Conservation (phyloP, 2,113 vertebrate genomes). For the Isichthys henryi region DNA sequence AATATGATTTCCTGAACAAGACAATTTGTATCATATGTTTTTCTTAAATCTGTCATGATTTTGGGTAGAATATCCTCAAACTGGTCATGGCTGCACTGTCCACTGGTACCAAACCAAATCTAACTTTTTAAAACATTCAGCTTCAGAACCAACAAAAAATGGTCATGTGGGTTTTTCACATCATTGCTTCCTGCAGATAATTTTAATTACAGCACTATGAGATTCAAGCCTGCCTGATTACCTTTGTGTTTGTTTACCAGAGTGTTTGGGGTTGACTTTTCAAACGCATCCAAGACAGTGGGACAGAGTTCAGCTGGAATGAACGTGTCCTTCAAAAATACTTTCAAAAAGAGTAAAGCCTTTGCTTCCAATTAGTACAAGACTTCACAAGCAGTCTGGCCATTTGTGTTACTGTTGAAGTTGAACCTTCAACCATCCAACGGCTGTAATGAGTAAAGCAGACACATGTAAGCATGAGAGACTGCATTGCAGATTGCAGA, state of each 20-base stretch:
- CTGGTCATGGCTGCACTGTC: slow-evolving; percentile 10
- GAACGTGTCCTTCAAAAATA: neutral
- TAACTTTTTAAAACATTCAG: slow-evolving; percentile 12
- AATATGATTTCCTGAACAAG: neutral
- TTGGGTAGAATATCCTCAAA: slow-evolving; percentile 14
- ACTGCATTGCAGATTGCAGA: neutral
- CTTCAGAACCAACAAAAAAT: neutral
- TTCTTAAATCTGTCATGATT: neutral
- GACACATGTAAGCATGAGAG: neutral
- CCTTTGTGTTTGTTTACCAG: neutral
- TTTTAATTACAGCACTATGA: neutral
- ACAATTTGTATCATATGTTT: neutral
- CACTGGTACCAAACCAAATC: neutral
- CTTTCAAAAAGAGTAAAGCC: neutral
- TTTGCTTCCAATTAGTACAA: neutral
- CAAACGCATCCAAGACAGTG: neutral
- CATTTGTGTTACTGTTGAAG: neutral
- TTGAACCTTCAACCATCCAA: neutral
- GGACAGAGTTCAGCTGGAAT: neutral
- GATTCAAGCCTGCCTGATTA: neutral
- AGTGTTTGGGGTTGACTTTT: neutral
- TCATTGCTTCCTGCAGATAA: slow-evolving; percentile 7
- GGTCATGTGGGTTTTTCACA: neutral
- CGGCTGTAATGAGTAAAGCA: neutral
- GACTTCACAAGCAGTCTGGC: neutral